These are phyloP conservation scores for Tarsius wallacei DNA, from an alignment of 2,797 vertebrate genomes.

Conservation along the genomic window DNA sequence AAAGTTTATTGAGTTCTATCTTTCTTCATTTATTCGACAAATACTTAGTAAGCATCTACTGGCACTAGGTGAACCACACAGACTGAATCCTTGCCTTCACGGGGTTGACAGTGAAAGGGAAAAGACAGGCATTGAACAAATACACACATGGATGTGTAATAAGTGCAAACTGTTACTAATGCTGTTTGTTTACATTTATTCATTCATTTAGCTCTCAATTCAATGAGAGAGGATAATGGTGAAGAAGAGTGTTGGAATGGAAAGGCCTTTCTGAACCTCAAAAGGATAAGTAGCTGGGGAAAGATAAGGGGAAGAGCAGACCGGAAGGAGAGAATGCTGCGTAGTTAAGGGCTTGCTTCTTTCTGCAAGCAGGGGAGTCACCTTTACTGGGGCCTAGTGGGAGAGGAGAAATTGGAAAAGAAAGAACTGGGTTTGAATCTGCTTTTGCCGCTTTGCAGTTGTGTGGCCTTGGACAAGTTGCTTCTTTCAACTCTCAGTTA, in stretches of 20 bases:
- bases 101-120: background rate
- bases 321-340: background rate
- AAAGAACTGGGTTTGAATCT: slow-evolving; percentile 63
- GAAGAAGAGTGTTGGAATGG: slow-evolving; percentile 8
- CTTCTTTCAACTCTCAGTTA: slow-evolving; percentile 64
- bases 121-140: slow-evolving; percentile 26
- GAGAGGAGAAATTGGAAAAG: slow-evolving; percentile 3
- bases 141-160: background rate
- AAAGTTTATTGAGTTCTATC: slow-evolving; percentile 8
- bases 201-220: slow-evolving; percentile 15
- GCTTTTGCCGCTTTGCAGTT: slow-evolving; percentile 44
- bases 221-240: background rate
- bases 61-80: background rate
- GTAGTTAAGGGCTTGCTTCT: slow-evolving; percentile 22
- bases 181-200: slow-evolving; percentile 43
- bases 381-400: background rate
- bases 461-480: slow-evolving; percentile 42
- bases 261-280: background rate
- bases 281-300: background rate
- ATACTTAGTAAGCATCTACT: slow-evolving; percentile 12
- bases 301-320: background rate
- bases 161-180: background rate
- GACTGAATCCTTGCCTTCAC: background rate
- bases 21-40: slow-evolving; percentile 44
- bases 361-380: background rate